Evolutionary conservation across 2,888 invertebrate species (phyloP).

Genomic region (Torymus aiolomorphi): DNA sequence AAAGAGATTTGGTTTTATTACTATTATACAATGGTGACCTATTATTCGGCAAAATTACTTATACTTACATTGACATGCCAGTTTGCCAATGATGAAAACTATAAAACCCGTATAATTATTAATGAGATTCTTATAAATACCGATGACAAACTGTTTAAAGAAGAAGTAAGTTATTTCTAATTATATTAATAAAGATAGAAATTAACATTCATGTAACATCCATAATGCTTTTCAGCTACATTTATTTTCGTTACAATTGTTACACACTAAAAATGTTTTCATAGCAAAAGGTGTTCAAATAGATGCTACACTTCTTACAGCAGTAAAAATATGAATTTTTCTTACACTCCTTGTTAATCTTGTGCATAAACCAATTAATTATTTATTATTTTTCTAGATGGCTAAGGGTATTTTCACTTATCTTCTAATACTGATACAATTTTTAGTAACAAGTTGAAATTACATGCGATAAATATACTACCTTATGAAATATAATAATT

Average conservation of each 20-base stretch:
- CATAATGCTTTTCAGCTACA: constrained; percentile 63
- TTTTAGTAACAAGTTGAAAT: constrained; percentile 33
- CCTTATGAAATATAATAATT: no score
- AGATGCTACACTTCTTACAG: constrained; percentile 64
- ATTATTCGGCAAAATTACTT: constrained; percentile 59
- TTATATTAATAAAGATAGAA: not conserved
- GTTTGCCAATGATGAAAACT: constrained; percentile 59
- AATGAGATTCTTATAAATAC: constrained; percentile 64
- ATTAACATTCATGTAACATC: constrained; percentile 10
- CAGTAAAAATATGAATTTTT: constrained; percentile 58
- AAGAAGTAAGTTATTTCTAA: constrained; percentile 61
- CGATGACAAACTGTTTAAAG: constrained; percentile 61
- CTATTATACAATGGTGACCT: constrained; percentile 58
- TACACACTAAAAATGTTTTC: constrained; percentile 65
- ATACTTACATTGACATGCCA: constrained; percentile 62
- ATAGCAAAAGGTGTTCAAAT: constrained; percentile 64
- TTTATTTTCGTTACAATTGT: constrained; percentile 67
- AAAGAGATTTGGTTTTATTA: constrained; percentile 62
- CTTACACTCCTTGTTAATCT: not conserved
- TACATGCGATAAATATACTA: no score
- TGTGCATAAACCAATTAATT: not conserved
- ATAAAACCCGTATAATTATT: constrained; percentile 60
- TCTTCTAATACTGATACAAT: constrained; percentile 68
- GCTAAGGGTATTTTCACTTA: constrained; percentile 66
- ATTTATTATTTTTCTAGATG: constrained; percentile 61